Evolutionary conservation across 2,113 vertebrate genomes (phyloP), one percentile per base, ranked within the genome.

Genomic region (Nannobrachium achirus): DNA sequence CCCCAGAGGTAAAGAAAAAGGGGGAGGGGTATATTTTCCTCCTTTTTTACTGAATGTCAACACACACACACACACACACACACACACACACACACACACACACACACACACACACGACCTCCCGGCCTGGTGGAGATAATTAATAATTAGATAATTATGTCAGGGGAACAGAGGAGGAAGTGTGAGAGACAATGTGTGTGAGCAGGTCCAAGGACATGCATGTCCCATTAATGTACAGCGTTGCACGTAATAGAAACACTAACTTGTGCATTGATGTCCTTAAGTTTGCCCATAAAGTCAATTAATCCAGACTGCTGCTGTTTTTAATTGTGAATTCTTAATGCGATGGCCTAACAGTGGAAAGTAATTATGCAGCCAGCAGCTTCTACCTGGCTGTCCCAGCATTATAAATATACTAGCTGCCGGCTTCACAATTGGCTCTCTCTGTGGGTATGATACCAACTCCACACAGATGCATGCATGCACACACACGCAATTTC

Each of bases 331-430:
- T 68, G 16, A 67, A 73, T 78, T 63, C 19, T 57, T 69, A 78
- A 69, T 67, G 65, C 52, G 65, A 81, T 76, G 62, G 58, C 39
- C 57, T 40, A 55, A 15, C 61, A 59, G 67, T 71, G 50, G 40
- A n/a, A 66, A 65, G 79, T 76, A 76, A 85, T 85, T 73, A 78
- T 59, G 56, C 45, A 18, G 51, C 66, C 69, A 63, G 50, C 58
- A 61, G 56, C 60, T 66, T 79, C 71, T 63, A 78, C 72, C 60
- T 84, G 69, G 79, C 79, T 62, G 73, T 52, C 78, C 82, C 78
- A 76, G 83, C 77, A 78, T 79, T 69, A 59, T 77, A 82, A 80
- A 80, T 72, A 69, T 68, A 80, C 45, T 42, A 55, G 63, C 0
- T 71, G 25, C 25, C 6, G 25, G 25, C 25, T 85, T 83, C 73